Evolutionary conservation across 2,888 invertebrate species (phyloP).

Genomic region (Eumacrocentrus americanus): DNA sequence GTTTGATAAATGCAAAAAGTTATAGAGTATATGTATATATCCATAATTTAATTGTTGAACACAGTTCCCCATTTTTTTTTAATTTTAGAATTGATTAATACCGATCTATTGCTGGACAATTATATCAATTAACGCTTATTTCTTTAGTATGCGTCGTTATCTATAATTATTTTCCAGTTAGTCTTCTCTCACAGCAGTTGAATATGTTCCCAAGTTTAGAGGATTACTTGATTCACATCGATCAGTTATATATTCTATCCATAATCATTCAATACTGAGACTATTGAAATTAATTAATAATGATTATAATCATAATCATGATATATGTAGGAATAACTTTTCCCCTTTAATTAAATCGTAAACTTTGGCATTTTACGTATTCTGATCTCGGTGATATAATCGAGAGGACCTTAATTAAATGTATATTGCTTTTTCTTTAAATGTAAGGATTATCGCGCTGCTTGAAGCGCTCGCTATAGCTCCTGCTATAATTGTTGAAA

Average conservation of each 20-base stretch:
- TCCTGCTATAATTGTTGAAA: slow-evolving; percentile 50
- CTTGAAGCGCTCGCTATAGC: slow-evolving; percentile 55
- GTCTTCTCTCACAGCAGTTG: neutral
- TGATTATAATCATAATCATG: too few relatives aligned
- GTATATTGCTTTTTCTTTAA: slow-evolving; percentile 44
- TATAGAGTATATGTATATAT: neutral
- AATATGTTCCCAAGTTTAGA: neutral
- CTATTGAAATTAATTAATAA: neutral
- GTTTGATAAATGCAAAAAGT: neutral
- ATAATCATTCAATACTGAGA: neutral
- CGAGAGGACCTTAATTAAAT: neutral
- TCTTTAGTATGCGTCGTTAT: neutral
- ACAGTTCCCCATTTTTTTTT: slow-evolving; percentile 40
- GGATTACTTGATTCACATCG: neutral
- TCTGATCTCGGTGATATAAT: too few relatives aligned
- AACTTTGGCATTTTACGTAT: slow-evolving; percentile 20
- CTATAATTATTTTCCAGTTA: neutral
- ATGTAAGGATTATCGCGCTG: slow-evolving; percentile 58
- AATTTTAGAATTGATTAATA: slow-evolving; percentile 44
- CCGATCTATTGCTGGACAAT: slow-evolving; percentile 46
- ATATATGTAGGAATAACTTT: too few relatives aligned
- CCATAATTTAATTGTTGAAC: slow-evolving; percentile 38
- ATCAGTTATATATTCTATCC: neutral
- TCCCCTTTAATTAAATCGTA: slow-evolving; percentile 19
- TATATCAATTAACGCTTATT: neutral